Conservation (phyloP, 1,140 invertebrate genomes). For the Apocrypta bakeri region DNA sequence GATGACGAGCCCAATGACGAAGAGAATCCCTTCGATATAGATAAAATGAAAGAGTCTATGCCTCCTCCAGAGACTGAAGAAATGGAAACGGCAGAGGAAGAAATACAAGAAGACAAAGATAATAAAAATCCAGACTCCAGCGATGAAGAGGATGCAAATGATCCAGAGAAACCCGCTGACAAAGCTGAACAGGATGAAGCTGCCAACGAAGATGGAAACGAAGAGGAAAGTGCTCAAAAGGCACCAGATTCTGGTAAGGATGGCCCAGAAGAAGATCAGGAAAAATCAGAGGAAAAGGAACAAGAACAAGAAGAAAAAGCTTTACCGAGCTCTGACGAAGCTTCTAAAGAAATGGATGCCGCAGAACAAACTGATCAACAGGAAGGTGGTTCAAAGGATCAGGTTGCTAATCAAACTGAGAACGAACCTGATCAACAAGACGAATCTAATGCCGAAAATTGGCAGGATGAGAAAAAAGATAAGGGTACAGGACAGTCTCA, state of each 20-base stretch:
- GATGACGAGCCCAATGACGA: conserved; percentile 76
- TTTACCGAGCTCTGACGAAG: conserved; percentile 61
- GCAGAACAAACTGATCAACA: conserved; percentile 63
- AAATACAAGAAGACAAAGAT: conserved; percentile 56
- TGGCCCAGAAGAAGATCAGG: conserved; percentile 68
- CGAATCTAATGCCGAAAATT: conserved; percentile 63
- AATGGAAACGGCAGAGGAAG: conserved; percentile 56
- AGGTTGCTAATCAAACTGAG: conserved; percentile 58
- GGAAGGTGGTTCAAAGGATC: conserved; percentile 67
- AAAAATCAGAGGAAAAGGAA: conserved; percentile 67
- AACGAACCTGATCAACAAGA: conserved; percentile 54
- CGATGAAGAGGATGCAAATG: conserved; percentile 61
- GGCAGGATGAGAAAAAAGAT: conserved; percentile 70
- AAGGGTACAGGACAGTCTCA: conserved; percentile 75
- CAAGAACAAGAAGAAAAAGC: conserved; percentile 70
- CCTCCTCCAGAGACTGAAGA: conserved; percentile 37
- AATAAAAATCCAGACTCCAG: conserved; percentile 61
- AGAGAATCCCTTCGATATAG: conserved; percentile 89
- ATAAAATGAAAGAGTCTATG: conserved; percentile 80
- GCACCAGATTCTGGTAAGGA: conserved; percentile 73
- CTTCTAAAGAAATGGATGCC: conserved; percentile 67
- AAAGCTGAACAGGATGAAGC: conserved; percentile 57
- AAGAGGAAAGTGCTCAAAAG: conserved; percentile 58
- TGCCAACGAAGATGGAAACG: conserved; percentile 52
- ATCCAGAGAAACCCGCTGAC: conserved; percentile 68